phyloP scores from a whole-genome alignment of 2,888 invertebrate genomes.

The Drosophila maculinotata region DNA sequence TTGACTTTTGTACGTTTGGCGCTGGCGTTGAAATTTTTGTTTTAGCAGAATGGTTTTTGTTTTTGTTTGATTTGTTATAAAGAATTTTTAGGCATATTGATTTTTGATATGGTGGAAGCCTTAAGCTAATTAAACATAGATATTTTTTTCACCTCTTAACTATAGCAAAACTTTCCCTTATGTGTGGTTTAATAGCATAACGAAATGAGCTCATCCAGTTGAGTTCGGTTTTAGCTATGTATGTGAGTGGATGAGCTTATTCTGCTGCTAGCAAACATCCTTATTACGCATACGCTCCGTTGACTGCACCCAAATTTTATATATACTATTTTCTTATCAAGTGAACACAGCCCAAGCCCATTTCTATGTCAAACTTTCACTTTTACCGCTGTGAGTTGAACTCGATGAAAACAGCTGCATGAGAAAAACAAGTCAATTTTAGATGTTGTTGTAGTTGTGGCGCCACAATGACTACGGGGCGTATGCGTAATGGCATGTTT shows the following conservation, averaged over 20 bases:
- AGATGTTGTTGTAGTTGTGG: slow-evolving; percentile 26
- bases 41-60: neutral
- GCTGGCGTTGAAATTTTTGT: slow-evolving; percentile 16
- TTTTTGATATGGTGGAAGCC: slow-evolving; percentile 17
- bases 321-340: slow-evolving; percentile 14
- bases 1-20: slow-evolving; percentile 52
- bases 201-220: slow-evolving; percentile 61
- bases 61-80: slow-evolving; percentile 28
- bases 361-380: slow-evolving; percentile 56
- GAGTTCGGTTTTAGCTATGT: slow-evolving; percentile 18
- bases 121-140: neutral
- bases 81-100: slow-evolving; percentile 18
- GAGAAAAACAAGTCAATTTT: slow-evolving; percentile 18
- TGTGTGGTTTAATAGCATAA: slow-evolving; percentile 23
- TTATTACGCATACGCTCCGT: slow-evolving; percentile 32
- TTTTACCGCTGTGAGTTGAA: slow-evolving; percentile 57
- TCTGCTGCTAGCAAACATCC: slow-evolving; percentile 1
- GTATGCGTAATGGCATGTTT: slow-evolving; percentile 54
- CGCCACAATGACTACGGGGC: slow-evolving; percentile 56
- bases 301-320: slow-evolving; percentile 24
- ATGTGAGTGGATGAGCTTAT: neutral
- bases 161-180: slow-evolving; percentile 10
- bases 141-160: slow-evolving; percentile 17
- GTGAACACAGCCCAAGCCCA: slow-evolving; percentile 14
- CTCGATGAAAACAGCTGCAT: slow-evolving; percentile 32